Base-by-base conservation (phyloP, 2,888 invertebrate species). In the Augiades crinisus region DNA sequence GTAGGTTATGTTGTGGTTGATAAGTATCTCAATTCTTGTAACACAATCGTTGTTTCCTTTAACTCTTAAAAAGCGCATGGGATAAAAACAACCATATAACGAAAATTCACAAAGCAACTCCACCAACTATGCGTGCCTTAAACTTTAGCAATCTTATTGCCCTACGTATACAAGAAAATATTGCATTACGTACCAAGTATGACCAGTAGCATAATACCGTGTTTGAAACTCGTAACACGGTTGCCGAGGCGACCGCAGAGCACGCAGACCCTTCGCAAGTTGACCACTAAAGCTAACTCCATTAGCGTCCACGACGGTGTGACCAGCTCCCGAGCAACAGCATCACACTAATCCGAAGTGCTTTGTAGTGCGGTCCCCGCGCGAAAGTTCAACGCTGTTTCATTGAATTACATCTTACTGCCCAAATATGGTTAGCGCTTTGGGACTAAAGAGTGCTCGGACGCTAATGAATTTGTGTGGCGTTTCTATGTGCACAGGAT, bases 281-380 rank as follows among this genome's bases (percentile, higher is more conserved):
- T 70, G 76, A 75, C 68, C 68, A 69, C 68, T 62, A 66, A 64
- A 68, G 68, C 64, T 78, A 79, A 83, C 73, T 81, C 72, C 72
- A 82, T 84, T 85, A 84, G 62, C 67, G 60, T 37, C 19, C 34
- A 36, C 34, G 19, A 12, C 30, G 30, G 30, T 12, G 37, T 16
- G 36, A 12, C 43, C 43, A 34, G 16, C 27, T 30, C 49, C 47
- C 57, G 51, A 54, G 21, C 45, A 24, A 57, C 60, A 70, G n/a
- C 33, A 68, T 63, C 56, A 56, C 59, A 60, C 71, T 72, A 72
- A 72, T 73, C 72, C 72, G 67, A 72, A 76, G 75, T 70, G 72
- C 75, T 74, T 70, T 74, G 68, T 63, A 21, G 44, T 24, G 36
- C 17, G 19, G 33, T 44, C 36, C 45, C 45, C 27, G 17, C 34